Evolutionary conservation across 2,888 invertebrate genomes (phyloP), one percentile per base, ranked within the genome.

Genomic region (Drosophila niveifrons): DNA sequence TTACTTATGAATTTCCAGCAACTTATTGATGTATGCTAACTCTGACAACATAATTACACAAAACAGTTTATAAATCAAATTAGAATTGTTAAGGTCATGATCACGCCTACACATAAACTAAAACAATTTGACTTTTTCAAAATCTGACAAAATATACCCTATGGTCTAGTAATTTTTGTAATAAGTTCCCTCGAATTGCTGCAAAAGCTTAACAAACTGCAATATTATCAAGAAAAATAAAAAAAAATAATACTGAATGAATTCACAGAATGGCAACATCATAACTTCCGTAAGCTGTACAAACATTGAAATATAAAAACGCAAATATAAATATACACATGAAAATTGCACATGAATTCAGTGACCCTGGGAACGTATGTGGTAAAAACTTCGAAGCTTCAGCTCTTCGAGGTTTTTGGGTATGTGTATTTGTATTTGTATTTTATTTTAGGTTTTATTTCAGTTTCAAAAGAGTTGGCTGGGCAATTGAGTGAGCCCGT

Each of bases 401-500:
- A 50, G 41, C 52, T 55, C 31, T 50, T 55, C 46, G 59, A 23
- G 29, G 41, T 39, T 47, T 39, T 31, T 47, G 36, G 36, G 11
- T 36, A n/a, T n/a, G n/a, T n/a, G n/a, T 36, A 36, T 36, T 36
- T 36, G n/a, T 36, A 36, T 36, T 36, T 36, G 36, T 11, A 36
- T 36, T n/a, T 36, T n/a, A 55, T 59, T 57, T 80, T 66, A 17
- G 50, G 13, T 47, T 34, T 57, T 43, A 36, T 55, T 44, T 66
- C 52, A 67, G 13, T 52, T 59, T 31, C 28, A 34, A 55, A 55
- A 52, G 73, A 63, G 75, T 48, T 72, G 78, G 44, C 55, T 34
- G 55, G 43, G 79, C 82, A 81, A 84, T 84, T 83, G 84, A 86
- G 87, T 83, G 87, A 84, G 87, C 73, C 84, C 82, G 84, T 85